phyloP scores from a whole-genome alignment of 2,888 invertebrate species.

The Exephanes ischioxanthus region DNA sequence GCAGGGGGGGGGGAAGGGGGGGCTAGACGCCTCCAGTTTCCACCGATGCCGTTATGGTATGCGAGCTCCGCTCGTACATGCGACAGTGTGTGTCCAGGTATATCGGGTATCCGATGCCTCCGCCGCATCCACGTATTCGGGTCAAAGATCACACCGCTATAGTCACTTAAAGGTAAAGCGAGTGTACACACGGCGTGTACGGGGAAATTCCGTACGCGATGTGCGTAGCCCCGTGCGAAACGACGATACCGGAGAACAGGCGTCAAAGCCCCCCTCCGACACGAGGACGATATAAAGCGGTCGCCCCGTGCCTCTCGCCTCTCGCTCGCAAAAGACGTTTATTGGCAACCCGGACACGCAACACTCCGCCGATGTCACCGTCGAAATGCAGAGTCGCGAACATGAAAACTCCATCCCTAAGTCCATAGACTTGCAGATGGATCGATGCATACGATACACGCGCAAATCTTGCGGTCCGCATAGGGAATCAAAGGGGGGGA shows the following conservation, averaged over 20 bases:
- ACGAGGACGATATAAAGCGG: slow-evolving; percentile 5
- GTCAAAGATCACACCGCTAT: slow-evolving; percentile 38
- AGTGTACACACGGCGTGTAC: slow-evolving; percentile 4
- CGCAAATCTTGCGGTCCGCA: slow-evolving; percentile 20
- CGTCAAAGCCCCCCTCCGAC: slow-evolving; percentile 4
- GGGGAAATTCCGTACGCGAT: slow-evolving; percentile 49
- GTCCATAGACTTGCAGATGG: not conserved
- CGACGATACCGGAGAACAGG: slow-evolving; percentile 17
- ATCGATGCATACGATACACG: slow-evolving; percentile 1
- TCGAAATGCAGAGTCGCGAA: slow-evolving; percentile 28
- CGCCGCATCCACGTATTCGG: slow-evolving; percentile 41
- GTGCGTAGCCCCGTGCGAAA: slow-evolving; percentile 47
- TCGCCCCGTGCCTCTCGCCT: slow-evolving; percentile 3
- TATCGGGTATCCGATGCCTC: slow-evolving; percentile 13
- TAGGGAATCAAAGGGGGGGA: not conserved
- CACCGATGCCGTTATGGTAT: not conserved
- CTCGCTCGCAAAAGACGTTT: slow-evolving; percentile 22
- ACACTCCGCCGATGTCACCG: not conserved
- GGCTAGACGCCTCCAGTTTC: not conserved
- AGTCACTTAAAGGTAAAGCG: not conserved
- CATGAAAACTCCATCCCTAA: slow-evolving; percentile 21
- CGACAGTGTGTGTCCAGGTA: slow-evolving; percentile 5
- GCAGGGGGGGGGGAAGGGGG: too few relatives aligned
- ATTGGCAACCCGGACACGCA: slow-evolving; percentile 45
- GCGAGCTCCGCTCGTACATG: not conserved